phyloP scores from a whole-genome alignment of 2,113 vertebrate genomes.

The Alces alces region DNA sequence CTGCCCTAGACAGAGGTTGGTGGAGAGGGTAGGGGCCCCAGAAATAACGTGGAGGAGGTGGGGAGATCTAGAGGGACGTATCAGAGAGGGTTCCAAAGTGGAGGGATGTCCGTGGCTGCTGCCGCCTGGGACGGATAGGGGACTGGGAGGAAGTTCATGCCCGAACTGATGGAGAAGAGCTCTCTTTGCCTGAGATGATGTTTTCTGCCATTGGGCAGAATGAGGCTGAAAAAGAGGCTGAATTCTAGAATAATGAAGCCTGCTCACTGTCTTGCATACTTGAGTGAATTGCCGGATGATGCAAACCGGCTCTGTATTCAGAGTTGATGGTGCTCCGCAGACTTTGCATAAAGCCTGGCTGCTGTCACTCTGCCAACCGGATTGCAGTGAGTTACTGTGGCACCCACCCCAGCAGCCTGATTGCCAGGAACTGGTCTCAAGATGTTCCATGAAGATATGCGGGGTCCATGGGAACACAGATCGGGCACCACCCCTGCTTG shows the following conservation, averaged over 20 bases:
- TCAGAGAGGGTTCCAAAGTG: background rate
- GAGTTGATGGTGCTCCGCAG: background rate
- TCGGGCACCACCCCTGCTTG: rapidly evolving
- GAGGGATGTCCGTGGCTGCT: background rate
- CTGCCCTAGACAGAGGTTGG: background rate
- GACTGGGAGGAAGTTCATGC: background rate
- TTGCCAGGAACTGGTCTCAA: background rate
- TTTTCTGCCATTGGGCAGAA: background rate
- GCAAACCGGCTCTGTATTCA: background rate
- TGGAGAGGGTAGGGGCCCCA: rapidly evolving
- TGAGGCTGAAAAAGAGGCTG: background rate
- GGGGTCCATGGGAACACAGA: background rate
- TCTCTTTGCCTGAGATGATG: background rate
- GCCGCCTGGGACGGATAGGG: background rate
- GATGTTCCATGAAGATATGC: background rate
- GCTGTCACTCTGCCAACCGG: background rate
- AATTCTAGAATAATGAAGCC: background rate
- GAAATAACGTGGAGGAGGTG: background rate
- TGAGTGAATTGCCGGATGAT: background rate
- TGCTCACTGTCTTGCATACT: background rate
- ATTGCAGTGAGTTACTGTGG: background rate
- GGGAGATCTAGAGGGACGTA: rapidly evolving
- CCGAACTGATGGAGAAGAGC: background rate
- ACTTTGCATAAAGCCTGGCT: background rate
- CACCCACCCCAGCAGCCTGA: too few relatives aligned